Evolutionary conservation across 1,140 invertebrate genomes (phyloP).

Genomic region (Ips nitidus): DNA sequence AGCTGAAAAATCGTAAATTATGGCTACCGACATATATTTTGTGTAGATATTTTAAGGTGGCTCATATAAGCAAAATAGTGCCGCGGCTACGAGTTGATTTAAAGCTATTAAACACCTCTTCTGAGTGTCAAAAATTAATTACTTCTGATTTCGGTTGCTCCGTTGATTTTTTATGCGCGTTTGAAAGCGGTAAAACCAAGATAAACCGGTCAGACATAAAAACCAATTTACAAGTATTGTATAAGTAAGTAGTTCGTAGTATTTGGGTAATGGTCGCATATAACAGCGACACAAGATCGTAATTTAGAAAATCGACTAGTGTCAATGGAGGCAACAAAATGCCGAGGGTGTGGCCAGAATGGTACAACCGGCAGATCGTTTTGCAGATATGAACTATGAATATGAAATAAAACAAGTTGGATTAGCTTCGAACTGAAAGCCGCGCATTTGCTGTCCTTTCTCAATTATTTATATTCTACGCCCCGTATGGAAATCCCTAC

Average conservation of each 20-base stretch:
- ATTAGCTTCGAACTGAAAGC: slow-evolving; percentile 9
- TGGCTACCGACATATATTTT: slow-evolving; percentile 23
- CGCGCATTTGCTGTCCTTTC: too few species aligned
- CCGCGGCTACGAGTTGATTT: slow-evolving; percentile 13
- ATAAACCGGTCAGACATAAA: slow-evolving; percentile 25
- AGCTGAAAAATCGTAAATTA: slow-evolving; percentile 34
- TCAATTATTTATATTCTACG: too few species aligned
- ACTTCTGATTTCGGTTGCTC: neutral
- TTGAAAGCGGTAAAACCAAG: neutral
- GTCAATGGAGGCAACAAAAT: slow-evolving; percentile 35
- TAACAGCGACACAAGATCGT: slow-evolving; percentile 33
- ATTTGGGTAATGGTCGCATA: slow-evolving; percentile 35
- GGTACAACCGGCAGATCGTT: slow-evolving; percentile 21
- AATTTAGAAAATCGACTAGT: slow-evolving; percentile 36
- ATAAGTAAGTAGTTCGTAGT: slow-evolving; percentile 37
- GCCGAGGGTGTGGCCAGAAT: slow-evolving; percentile 26
- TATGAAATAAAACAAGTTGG: slow-evolving; percentile 34
- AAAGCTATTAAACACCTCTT: slow-evolving; percentile 12
- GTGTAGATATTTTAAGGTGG: slow-evolving; percentile 19
- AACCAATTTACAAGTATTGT: slow-evolving; percentile 36
- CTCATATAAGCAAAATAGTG: slow-evolving; percentile 16
- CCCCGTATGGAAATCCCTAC: too few species aligned
- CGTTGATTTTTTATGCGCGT: too few species aligned
- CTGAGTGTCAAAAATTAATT: slow-evolving; percentile 24
- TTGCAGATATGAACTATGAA: slow-evolving; percentile 32